phyloP scores from a whole-genome alignment of 2,888 invertebrate genomes.

The Psococerastis gibbosa region DNA sequence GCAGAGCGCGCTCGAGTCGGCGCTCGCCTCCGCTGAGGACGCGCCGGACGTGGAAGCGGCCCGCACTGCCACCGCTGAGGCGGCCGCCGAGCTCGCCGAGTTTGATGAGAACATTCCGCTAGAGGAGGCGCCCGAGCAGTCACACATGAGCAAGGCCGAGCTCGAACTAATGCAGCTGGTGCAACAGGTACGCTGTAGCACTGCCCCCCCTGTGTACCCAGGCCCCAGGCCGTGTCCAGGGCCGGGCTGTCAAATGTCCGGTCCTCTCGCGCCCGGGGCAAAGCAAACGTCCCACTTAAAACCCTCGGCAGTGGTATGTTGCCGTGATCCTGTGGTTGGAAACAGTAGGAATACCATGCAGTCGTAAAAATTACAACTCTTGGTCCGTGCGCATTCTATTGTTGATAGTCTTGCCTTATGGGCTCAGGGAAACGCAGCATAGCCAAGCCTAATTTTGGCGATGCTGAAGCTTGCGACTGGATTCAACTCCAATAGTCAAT shows the following conservation, averaged over 20 bases:
- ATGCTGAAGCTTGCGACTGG: too few species aligned
- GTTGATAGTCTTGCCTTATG: too few species aligned
- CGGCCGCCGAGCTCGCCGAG: conserved; percentile 75
- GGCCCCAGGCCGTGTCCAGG: too few species aligned
- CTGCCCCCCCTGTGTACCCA: too few species aligned
- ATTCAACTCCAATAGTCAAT: too few species aligned
- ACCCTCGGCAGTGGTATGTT: background rate
- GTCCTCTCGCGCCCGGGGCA: background rate
- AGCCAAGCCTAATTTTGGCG: too few species aligned
- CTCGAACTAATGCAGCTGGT: conserved; percentile 49
- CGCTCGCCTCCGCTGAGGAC: conserved; percentile 83
- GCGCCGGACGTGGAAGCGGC: conserved; percentile 88
- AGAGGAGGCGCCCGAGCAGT: conserved; percentile 34
- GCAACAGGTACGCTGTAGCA: conserved; percentile 45
- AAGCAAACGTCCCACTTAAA: background rate
- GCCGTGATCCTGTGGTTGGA: background rate
- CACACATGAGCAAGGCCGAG: conserved; percentile 51
- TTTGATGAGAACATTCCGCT: conserved; percentile 90
- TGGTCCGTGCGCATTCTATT: too few species aligned
- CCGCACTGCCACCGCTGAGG: conserved; percentile 73
- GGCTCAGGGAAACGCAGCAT: too few species aligned
- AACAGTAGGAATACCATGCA: too few species aligned
- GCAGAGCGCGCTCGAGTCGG: conserved; percentile 51
- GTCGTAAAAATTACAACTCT: too few species aligned
- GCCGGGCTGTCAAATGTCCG: background rate